Base-by-base conservation (phyloP, 2,888 invertebrate species). In the Callosobruchus maculatus region DNA sequence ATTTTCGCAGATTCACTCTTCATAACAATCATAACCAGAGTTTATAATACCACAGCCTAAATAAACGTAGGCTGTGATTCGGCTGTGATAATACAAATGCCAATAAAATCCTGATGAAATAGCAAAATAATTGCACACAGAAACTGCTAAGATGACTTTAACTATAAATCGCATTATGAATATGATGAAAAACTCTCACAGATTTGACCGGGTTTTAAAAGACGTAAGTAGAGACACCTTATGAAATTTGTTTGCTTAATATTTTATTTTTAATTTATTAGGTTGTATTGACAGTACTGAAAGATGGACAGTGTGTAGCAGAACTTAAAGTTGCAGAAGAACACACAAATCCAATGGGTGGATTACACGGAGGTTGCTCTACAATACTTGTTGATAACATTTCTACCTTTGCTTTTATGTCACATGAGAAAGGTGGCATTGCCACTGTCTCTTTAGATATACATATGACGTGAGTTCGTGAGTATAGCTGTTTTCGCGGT, bases 381-480 rank as follows among this genome's bases (percentile, higher is more conserved):
- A 93, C 95, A 2, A 94, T 95, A 0, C 85, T 97, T 13, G 91
- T 95, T 0, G 95, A 95, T 84, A 88, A 89, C 73, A 85, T 97
- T 22, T 96, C 97, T 0, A 94, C 94, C 0, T 92, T 92, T 83
- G 97, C 95, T 0, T 85, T 97, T 0, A 67, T 75, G 18, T 91
- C 94, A 0, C 90, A 91, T 80, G 90, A 89, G n/a, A 87, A 88
- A 26, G 74, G 73, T 18, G 76, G 69, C 70, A 88, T 89, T 72
- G 90, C 93, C 72, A 96, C 96, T 22, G 95, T 96, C 0, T 95
- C 95, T 9, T 92, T 97, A 22, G 94, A 96, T 83, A 87, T 98
- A 31, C 93, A 93, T 87, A 89, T 97, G 1, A 91, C 92, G 95
- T 96, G 89, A 88, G 90, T 86, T 31, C 67, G n/a, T n/a, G n/a